phyloP scores from a whole-genome alignment of 2,113 vertebrate genomes.

The Urocynchramus pylzowi region DNA sequence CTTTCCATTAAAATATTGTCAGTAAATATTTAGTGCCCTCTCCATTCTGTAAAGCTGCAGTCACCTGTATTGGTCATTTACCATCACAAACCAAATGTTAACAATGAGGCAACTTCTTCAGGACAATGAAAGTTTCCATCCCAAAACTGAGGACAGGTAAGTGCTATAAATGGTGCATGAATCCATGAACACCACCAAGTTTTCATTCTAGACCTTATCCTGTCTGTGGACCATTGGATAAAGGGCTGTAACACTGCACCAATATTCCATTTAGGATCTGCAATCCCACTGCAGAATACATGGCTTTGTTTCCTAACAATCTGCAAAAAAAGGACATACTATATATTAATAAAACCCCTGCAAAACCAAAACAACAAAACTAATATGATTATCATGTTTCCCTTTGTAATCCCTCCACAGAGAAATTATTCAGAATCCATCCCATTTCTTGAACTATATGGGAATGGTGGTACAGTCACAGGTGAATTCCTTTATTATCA shows the following conservation, averaged over 20 bases:
- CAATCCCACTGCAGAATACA: background rate
- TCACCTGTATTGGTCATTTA: background rate
- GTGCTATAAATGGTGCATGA: background rate
- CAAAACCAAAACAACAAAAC: background rate
- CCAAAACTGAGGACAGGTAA: background rate
- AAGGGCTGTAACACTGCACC: background rate
- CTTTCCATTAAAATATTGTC: background rate
- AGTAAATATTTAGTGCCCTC: background rate
- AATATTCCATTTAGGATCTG: background rate
- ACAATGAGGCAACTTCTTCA: background rate
- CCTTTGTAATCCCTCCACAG: background rate
- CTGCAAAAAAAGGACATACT: background rate
- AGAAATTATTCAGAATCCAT: background rate
- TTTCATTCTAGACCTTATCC: background rate
- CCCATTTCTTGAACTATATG: background rate
- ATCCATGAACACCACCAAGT: accelerated
- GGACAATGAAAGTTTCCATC: background rate
- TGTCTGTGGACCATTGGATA: background rate
- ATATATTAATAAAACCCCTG: background rate
- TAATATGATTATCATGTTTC: background rate
- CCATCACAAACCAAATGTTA: background rate
- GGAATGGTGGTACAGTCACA: background rate
- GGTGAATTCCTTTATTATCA: background rate
- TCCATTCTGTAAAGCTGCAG: background rate
- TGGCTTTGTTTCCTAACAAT: background rate